Base-by-base conservation (phyloP, 37 sponge, comb jelly and placozoan species). In the Mnemiopsis leidyi region DNA sequence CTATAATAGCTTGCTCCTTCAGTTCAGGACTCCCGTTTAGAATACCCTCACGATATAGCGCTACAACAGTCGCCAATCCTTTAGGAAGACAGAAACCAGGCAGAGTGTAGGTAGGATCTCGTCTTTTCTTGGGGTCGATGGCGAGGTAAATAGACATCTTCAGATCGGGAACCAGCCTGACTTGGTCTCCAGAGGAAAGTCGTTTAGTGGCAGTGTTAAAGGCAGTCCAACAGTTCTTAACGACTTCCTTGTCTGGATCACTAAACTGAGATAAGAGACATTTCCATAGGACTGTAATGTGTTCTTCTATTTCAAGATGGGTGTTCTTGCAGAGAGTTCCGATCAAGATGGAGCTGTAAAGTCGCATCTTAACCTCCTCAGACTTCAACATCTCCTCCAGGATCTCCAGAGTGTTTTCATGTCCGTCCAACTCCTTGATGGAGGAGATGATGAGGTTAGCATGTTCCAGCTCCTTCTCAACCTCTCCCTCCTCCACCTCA, bases 1-100 rank as follows among this genome's bases (percentile, higher is more conserved):
- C 95, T 30, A 93, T 69, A 26, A 98, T 97, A 24, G 97, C 95
- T 93, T 97, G 95, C 71, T 99, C 97, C 79, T 97, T 97, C 93
- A 96, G 94, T 28, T 97, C 99, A 0, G 95, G 97, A 39, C 95
- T 94, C 18, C 99, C 97, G 34, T 93, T 94, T 38, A 98, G 93
- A 21, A 98, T 93, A 0, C 97, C 97, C 83, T 98, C 98, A 40
- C 97, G 96, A 37, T 95, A 94, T 39, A 98, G 48, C 0, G 93
- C 82, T 0, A 98, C 76, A 16, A 94, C 82, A 37, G 97, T 95
- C 13, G 69, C 94, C 25, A 98, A 96, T 9, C 98, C 98, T 97
- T 98, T 88, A 0, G 69, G 76, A 25, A 36, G 75, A 20, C 68
- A 71, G 71, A 69, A 93, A 29, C 82, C 83, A 28, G 79, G 93